Evolutionary conservation across 1,140 invertebrate species (phyloP).

Genomic region (Drosophila murphyi): DNA sequence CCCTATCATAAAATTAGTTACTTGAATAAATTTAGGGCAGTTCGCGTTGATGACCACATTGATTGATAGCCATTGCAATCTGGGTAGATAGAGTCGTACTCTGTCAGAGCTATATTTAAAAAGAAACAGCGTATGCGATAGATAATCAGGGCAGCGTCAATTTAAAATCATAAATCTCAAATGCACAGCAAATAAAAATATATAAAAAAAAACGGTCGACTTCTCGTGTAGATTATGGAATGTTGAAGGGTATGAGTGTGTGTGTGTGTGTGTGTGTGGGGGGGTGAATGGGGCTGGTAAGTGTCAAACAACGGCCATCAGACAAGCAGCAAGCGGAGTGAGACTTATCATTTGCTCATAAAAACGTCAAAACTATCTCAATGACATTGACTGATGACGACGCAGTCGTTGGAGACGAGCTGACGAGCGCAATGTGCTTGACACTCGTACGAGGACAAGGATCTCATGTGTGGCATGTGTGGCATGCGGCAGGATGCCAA

Average conservation of each 20-base stretch:
- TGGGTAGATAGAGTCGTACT: conserved; percentile 32
- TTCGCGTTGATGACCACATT: conserved; percentile 12
- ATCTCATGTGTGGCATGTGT: conserved; percentile 34
- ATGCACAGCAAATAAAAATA: conserved; percentile 19
- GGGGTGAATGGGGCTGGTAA: conserved; percentile 57
- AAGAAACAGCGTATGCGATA: conserved; percentile 36
- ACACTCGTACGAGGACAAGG: conserved; percentile 39
- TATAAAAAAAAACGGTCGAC: conserved; percentile 20
- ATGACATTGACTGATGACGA: conserved; percentile 80
- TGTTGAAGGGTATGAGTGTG: background rate
- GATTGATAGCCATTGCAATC: conserved; percentile 57
- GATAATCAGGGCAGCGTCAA: conserved; percentile 30
- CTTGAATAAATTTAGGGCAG: conserved; percentile 1
- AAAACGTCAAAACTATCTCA: conserved; percentile 82
- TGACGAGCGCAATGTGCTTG: conserved; percentile 21
- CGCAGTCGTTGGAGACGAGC: conserved; percentile 9
- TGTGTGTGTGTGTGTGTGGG: conserved; percentile 3
- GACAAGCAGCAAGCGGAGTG: conserved; percentile 62
- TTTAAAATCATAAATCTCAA: conserved; percentile 60
- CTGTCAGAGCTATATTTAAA: conserved; percentile 60
- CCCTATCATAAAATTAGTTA: background rate
- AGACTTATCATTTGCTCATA: conserved; percentile 80
- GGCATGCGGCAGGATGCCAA: conserved; percentile 59
- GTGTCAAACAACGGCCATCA: conserved; percentile 80
- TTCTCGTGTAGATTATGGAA: conserved; percentile 1